Conservation (phyloP, 1,140 invertebrate species). For the Leptinotarsa lineolata region DNA sequence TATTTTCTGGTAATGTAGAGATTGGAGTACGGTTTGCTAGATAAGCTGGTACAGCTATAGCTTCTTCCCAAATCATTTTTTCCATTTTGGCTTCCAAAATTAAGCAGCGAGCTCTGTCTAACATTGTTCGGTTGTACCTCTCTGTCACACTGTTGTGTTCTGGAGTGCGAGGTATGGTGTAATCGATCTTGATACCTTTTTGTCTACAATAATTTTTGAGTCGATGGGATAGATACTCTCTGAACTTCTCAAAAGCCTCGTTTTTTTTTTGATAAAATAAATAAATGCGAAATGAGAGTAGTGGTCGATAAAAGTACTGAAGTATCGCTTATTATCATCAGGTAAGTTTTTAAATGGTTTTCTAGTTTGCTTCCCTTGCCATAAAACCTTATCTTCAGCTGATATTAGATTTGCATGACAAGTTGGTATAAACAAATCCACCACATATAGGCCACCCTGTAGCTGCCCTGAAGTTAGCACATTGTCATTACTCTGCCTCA, state of each 20-base stretch:
- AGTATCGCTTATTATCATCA: not conserved
- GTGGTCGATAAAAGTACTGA: not conserved
- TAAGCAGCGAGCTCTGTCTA: not conserved
- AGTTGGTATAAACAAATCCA: no score
- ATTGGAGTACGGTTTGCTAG: constrained; percentile 21
- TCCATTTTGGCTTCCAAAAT: not conserved
- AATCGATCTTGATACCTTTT: not conserved
- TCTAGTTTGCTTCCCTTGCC: no score
- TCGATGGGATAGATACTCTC: not conserved
- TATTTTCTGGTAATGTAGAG: constrained; percentile 14
- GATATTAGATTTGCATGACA: no score
- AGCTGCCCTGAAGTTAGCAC: no score
- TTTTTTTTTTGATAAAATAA: not conserved
- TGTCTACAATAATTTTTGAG: not conserved
- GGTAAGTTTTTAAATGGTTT: no score
- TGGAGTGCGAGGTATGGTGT: not conserved
- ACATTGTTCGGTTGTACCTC: not conserved
- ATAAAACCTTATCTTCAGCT: no score
- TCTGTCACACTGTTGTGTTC: not conserved
- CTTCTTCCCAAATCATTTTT: not conserved
- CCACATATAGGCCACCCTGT: no score
- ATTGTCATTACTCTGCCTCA: no score
- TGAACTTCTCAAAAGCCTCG: not conserved
- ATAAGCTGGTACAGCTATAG: not conserved
- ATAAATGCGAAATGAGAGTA: not conserved